These are phyloP conservation scores for Centropus unirufus DNA, from an alignment of 2,113 vertebrate genomes.

Conservation along the genomic window DNA sequence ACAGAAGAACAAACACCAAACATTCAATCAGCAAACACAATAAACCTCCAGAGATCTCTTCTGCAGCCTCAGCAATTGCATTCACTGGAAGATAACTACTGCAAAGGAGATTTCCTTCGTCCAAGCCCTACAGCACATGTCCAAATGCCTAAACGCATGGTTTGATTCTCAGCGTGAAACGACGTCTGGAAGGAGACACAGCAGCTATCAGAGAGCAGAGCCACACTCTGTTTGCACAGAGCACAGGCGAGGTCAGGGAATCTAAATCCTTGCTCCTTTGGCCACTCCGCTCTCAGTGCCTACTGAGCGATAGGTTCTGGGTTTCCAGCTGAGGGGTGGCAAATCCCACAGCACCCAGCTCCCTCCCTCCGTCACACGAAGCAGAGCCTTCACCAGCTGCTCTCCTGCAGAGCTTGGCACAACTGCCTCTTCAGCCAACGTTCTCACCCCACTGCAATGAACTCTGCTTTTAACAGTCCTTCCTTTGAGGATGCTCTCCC, in stretches of 20 bases:
- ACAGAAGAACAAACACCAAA: not conserved
- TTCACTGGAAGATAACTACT: not conserved
- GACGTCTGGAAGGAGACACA: not conserved
- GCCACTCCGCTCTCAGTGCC: not conserved
- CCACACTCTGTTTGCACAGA: not conserved
- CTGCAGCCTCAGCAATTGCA: not conserved
- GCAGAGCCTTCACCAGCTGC: not conserved
- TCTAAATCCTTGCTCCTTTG: not conserved
- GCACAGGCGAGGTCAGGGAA: not conserved
- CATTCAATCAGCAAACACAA: not conserved
- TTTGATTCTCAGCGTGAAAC: not conserved
- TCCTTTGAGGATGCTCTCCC: not conserved
- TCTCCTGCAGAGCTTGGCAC: not conserved
- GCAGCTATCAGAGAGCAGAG: not conserved
- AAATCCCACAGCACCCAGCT: not conserved
- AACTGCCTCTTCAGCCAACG: not conserved
- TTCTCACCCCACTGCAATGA: not conserved
- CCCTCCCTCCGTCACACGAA: not conserved
- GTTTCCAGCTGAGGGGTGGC: not conserved
- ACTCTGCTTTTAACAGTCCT: not conserved
- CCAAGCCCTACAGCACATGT: not conserved
- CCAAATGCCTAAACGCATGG: not conserved
- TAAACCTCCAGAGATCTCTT: not conserved
- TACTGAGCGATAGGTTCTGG: not conserved
- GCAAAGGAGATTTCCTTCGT: not conserved